Base-by-base conservation (phyloP, 2,888 invertebrate genomes). In the Sarcophaga subvicina region DNA sequence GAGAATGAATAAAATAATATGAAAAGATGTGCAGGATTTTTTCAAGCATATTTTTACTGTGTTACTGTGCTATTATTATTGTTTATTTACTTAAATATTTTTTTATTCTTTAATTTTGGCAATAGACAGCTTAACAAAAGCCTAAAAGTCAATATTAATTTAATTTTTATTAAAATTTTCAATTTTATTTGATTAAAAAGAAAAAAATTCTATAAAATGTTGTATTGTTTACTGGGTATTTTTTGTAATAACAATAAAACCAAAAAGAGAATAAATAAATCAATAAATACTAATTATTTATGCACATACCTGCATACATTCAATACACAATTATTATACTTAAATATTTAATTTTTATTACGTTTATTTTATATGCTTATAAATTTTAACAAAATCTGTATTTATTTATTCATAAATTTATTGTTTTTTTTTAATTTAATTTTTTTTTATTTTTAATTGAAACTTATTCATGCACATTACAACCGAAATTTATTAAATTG, bases 401-500 rank as follows among this genome's bases (percentile, higher is more conserved):
- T 71, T 49, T 27, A 22, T 45, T 20, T 67, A 45, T 45, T 67
- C 17, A n/a, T 45, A 67, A n/a, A 54, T 76, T 76, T 49, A 10
- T 70, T 70, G 49, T 47, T n/a, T 25, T 64, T 47, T 6, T 4
- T 62, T 22, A 47, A 20, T 66, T 60, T n/a, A 20, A n/a, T 71
- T 8, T 62, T 54, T 6, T 62, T 67, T n/a, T 37, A 37, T 20
- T 75, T 66, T 84, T 70, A 71, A 84, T 84, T 84, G 66, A 84
- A 84, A 75, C 27, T 22, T 60, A 60, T 66, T 76, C 12, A 62
- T 37, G 2, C 8, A 8, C 37, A 66, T 59, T 66, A 17, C 14
- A 83, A 79, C 3, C 37, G 20, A 25, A 17, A 64, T 70, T 47
- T 64, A 59, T 71, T 45, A 60, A 75, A 75, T 80, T 75, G 27